Base-by-base conservation (phyloP, 2,113 vertebrate species). In the Anhinga rufa region DNA sequence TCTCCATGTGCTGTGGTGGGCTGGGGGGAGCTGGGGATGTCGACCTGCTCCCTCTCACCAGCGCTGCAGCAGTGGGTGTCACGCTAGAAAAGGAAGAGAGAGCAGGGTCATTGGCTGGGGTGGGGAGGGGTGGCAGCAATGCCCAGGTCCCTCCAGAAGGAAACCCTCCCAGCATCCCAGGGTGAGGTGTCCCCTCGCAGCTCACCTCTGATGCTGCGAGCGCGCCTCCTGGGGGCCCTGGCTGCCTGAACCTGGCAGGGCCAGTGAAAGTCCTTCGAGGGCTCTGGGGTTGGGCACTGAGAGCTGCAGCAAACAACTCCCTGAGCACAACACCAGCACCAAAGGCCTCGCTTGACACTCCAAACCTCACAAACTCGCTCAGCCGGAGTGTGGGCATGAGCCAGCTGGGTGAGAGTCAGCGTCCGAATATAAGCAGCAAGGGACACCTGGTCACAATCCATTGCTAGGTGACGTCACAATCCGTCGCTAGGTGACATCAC, bases 211-310 rank as follows among this genome's bases (percentile, higher is more conserved):
- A n/a, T 72, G 8, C 52, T 51, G 4, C 2, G 2, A 66, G 24
- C 5, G 3, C 9, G 3, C 2, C 6, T 76, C 10, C 28, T 20
- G 46, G 9, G 9, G 55, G 20, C 15, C 31, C 10, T 0, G 0
- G 14, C 14, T 55, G 46, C 75, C 61, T 65, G 31, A n/a, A 55
- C 2, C 10, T 15, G 20, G 9, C 12, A 54, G 9, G 9, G 12
- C 24, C 2, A 2, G 11, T 14, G 17, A 19, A 49, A n/a, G 38
- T 34, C 22, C 14, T 34, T 6, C 2, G 4, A 4, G 4, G 13
- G 7, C 4, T 65, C 61, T 62, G 15, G 21, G 6, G 11, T 36
- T 26, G 2, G 31, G 57, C 54, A 54, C 34, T 1, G 34, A 71
- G 11, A 65, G 14, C 7, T 68, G 17, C 36, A 61, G 25, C 0